phyloP scores from a whole-genome alignment of 2,888 invertebrate genomes.

The Cryptus viduatorius region DNA sequence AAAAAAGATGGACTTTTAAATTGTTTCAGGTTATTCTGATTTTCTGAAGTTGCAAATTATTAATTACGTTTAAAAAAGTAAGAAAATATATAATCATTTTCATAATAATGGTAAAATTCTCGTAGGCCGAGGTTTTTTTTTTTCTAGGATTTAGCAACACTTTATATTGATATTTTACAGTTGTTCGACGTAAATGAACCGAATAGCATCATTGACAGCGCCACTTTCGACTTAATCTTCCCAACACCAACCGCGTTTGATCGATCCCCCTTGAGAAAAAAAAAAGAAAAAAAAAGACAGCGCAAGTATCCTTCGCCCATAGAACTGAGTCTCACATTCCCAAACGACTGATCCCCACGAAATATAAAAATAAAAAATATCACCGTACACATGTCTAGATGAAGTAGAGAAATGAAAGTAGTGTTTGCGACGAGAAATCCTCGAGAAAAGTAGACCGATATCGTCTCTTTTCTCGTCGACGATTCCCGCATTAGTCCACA shows the following conservation, averaged over 20 bases:
- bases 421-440: conserved; percentile 39
- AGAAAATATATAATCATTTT: no score
- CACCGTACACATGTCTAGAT: conserved; percentile 31
- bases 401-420: conserved; percentile 47
- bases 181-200: not conserved
- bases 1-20: no score
- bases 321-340: conserved; percentile 29
- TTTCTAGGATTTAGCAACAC: not conserved
- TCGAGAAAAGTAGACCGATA: conserved; percentile 49
- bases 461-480: conserved; percentile 51
- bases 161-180: not conserved
- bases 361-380: conserved; percentile 27
- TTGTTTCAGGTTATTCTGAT: no score
- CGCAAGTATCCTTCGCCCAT: conserved; percentile 6
- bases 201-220: not conserved
- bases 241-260: not conserved
- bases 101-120: no score
- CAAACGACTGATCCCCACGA: conserved; percentile 45
- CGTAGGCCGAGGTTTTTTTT: not conserved
- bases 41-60: no score
- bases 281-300: conserved; percentile 14
- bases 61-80: no score
- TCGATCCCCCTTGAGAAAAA: conserved; percentile 17
- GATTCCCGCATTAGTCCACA: conserved; percentile 7
- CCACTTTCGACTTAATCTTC: conserved; percentile 27